A percentile compares a stretch with the other conserved stretches of the same genome.
Conservation (phyloP, 2,888 invertebrate species). For the Mythimna loreyi region DNA sequence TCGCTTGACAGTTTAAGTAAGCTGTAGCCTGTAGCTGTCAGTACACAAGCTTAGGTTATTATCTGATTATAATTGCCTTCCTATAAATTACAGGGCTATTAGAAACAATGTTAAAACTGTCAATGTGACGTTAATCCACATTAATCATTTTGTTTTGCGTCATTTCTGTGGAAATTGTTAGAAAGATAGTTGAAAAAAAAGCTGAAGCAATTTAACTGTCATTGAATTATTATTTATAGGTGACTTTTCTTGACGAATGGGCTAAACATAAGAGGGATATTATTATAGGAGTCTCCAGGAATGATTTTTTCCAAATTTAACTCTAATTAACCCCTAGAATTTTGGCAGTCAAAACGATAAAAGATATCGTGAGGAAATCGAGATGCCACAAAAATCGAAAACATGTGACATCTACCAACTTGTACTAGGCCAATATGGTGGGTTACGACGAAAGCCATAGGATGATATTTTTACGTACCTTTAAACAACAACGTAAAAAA, state of each 20-base stretch:
- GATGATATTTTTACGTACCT: no score
- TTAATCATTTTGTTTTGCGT: constrained; percentile 33
- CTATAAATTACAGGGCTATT: constrained; percentile 39
- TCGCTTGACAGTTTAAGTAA: constrained; percentile 52
- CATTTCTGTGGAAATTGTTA: constrained; percentile 25
- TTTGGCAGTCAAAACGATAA: no score
- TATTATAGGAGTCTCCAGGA: neutral
- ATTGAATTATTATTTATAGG: neutral
- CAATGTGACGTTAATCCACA: constrained; percentile 35
- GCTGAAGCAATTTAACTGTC: neutral
- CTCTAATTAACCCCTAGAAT: no score
- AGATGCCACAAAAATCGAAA: no score
- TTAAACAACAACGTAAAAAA: neutral
- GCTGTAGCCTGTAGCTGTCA: constrained; percentile 27
- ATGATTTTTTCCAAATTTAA: neutral
- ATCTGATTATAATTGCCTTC: constrained; percentile 42
- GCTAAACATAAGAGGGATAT: no score
- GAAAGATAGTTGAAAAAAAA: neutral
- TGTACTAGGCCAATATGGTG: no score
- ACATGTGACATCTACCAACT: no score
- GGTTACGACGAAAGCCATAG: no score
- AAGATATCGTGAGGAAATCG: no score
- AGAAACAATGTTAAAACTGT: constrained; percentile 32
- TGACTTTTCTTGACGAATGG: neutral
- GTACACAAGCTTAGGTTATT: constrained; percentile 39